phyloP scores from a whole-genome alignment of 2,797 vertebrate genomes.

The Pitangus sulphuratus region DNA sequence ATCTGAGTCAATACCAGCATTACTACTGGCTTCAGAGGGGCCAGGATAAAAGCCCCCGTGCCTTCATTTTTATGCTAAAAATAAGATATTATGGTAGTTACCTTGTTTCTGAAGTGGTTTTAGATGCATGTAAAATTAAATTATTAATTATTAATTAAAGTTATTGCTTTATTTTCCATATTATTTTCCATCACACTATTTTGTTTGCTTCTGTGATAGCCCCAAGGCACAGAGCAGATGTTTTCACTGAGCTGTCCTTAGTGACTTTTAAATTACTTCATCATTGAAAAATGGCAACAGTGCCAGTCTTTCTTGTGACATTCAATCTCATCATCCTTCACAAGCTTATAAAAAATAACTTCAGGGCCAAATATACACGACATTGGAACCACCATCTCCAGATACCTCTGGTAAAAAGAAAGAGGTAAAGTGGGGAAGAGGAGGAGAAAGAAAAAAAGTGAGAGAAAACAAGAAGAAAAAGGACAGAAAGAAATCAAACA shows the following conservation, averaged over 20 bases:
- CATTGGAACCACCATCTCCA: background rate
- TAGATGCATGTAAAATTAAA: background rate
- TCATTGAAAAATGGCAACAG: slow-evolving; percentile 1
- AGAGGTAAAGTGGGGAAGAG: background rate
- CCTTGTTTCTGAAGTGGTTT: background rate
- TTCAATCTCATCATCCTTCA: background rate
- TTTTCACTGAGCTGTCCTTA: slow-evolving; percentile 41
- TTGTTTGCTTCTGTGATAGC: slow-evolving; percentile 9
- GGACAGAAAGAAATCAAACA: background rate
- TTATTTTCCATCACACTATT: slow-evolving; percentile 16
- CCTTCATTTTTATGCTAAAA: background rate
- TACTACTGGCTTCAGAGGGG: background rate
- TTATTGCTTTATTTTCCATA: slow-evolving; percentile 1
- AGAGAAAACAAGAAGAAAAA: background rate
- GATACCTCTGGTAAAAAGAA: background rate
- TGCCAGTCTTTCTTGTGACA: slow-evolving; percentile 9
- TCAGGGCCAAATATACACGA: background rate
- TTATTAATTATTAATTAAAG: background rate
- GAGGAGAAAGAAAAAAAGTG: background rate
- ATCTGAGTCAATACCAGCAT: background rate
- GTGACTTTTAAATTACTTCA: slow-evolving; percentile 41
- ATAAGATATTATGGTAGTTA: background rate
- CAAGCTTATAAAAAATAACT: background rate
- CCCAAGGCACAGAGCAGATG: slow-evolving; percentile 31
- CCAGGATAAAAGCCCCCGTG: background rate